These are phyloP conservation scores for Drosophila neoperkinsi DNA, from an alignment of 2,888 invertebrate genomes.

Conservation along the genomic window DNA sequence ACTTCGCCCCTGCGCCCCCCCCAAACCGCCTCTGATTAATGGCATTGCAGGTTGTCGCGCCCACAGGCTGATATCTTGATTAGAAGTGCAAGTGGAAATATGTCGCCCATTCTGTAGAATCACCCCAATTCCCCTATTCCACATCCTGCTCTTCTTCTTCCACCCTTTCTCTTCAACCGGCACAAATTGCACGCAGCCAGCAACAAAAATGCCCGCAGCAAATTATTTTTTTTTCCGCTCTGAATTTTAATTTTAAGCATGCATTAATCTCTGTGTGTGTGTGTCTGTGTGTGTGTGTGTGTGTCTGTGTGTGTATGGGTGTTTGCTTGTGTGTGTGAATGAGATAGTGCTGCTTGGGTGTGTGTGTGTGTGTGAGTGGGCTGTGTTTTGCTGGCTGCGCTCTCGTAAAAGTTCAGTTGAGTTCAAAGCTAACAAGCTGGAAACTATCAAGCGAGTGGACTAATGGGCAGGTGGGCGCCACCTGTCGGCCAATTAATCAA, in stretches of 20 bases:
- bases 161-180: neutral
- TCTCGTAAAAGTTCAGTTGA: constrained; percentile 75
- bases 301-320: constrained; percentile 18
- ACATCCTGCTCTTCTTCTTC: neutral
- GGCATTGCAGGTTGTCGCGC: constrained; percentile 61
- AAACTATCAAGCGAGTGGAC: constrained; percentile 66
- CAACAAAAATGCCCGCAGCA: constrained; percentile 66
- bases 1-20: neutral
- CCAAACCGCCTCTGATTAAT: constrained; percentile 40
- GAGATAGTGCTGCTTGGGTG: constrained; percentile 7
- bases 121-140: neutral
- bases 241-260: constrained; percentile 69
- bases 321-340: constrained; percentile 3
- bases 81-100: constrained; percentile 69
- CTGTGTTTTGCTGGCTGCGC: constrained; percentile 36
- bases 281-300: constrained; percentile 3
- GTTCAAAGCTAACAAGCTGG: constrained; percentile 78
- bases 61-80: constrained; percentile 71
- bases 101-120: constrained; percentile 33
- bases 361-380: constrained; percentile 21
- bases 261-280: constrained; percentile 52
- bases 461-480: constrained; percentile 58
- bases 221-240: constrained; percentile 37
- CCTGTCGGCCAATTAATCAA: constrained; percentile 72
- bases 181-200: constrained; percentile 27